These are phyloP conservation scores for Sigmodon hispidus DNA, from an alignment of 2,113 vertebrate genomes.

Conservation along the genomic window DNA sequence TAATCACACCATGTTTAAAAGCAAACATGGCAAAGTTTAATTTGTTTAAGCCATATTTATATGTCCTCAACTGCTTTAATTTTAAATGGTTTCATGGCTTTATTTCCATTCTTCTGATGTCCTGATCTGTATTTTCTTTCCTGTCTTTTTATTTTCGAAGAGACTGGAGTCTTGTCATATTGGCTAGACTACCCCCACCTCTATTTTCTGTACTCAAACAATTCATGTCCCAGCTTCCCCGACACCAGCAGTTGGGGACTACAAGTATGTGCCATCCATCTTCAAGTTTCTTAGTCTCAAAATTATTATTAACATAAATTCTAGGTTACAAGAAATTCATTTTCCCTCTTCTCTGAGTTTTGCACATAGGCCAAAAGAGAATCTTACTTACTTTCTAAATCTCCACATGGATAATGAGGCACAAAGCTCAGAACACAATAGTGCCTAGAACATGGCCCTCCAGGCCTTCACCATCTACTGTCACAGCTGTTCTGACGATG, in stretches of 20 bases:
- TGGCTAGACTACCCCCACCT: background rate
- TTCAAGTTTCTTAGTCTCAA: slow-evolving; percentile 36
- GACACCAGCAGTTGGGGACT: background rate
- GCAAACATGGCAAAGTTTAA: slow-evolving; percentile 5
- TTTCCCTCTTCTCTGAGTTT: background rate
- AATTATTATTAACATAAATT: background rate
- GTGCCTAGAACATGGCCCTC: background rate
- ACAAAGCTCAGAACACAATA: background rate
- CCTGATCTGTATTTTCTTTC: background rate
- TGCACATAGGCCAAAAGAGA: background rate
- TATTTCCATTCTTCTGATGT: background rate
- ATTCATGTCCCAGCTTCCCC: background rate
- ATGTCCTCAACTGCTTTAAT: background rate
- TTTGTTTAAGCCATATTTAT: slow-evolving; percentile 12
- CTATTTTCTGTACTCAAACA: background rate
- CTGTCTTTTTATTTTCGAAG: background rate
- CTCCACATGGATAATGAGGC: background rate
- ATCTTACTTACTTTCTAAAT: background rate
- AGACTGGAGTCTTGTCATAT: background rate
- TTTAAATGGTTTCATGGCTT: slow-evolving; percentile 1
- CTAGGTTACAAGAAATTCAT: background rate
- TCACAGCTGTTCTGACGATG: background rate
- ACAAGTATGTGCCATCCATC: background rate
- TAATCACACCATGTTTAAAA: slow-evolving; percentile 1
- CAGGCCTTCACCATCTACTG: background rate